Conservation (phyloP, 2,797 vertebrate species). For the Acomys russatus region DNA sequence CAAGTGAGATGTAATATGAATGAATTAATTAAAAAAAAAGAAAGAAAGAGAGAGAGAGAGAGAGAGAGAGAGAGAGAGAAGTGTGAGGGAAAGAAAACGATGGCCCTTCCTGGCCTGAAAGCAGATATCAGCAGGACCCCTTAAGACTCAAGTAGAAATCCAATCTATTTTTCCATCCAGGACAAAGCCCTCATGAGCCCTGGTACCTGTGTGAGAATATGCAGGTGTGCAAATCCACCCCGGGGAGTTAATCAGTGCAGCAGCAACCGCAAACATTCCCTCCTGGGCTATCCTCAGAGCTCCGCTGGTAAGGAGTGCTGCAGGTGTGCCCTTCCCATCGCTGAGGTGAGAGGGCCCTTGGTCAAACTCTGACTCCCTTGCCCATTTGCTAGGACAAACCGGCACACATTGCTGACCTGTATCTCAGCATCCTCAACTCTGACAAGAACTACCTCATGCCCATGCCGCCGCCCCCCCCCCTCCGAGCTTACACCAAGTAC, state of each 20-base stretch:
- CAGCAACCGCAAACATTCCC: neutral
- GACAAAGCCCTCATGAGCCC: neutral
- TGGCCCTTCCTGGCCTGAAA: neutral
- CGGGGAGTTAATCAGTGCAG: neutral
- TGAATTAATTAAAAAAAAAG: too few species aligned
- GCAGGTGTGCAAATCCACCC: constrained; percentile 54
- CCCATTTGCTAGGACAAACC: neutral
- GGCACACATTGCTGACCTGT: neutral
- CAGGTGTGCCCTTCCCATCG: neutral
- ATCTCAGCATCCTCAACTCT: neutral
- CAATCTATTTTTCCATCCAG: neutral
- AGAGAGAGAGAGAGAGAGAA: neutral
- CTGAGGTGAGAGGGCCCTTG: neutral
- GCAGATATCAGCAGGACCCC: neutral
- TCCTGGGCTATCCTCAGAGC: neutral
- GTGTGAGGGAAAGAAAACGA: neutral
- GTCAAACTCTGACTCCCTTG: neutral
- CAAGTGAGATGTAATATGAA: too few species aligned
- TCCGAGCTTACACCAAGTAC: neutral
- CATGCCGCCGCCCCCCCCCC: neutral
- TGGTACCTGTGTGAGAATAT: neutral
- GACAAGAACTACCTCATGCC: neutral
- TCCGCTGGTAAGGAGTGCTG: neutral
- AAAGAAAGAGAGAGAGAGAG: too few species aligned
- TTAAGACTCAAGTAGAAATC: neutral